These are phyloP conservation scores for Drosophila gaucha DNA, from an alignment of 2,888 invertebrate species.

Conservation along the genomic window DNA sequence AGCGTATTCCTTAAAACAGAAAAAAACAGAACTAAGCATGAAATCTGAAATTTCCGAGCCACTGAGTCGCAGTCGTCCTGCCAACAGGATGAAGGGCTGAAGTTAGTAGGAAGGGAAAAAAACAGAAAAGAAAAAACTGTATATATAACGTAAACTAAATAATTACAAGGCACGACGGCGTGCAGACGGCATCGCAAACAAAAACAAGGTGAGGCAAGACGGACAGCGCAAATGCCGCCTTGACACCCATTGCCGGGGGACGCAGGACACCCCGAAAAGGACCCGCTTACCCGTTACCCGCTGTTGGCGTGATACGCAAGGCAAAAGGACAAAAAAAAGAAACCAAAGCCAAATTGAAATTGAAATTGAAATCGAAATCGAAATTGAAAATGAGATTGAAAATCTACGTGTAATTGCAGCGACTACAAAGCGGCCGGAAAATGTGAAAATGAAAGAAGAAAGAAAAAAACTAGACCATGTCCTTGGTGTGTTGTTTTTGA, in stretches of 20 bases:
- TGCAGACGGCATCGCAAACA: constrained; percentile 26
- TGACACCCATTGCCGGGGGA: constrained; percentile 61
- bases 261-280: constrained; percentile 29
- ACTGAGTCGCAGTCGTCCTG: constrained; percentile 33
- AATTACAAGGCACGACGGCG: constrained; percentile 62
- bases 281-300: background rate
- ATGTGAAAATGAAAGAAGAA: constrained; percentile 7
- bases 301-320: constrained; percentile 51
- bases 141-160: constrained; percentile 62
- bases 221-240: constrained; percentile 35
- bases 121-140: constrained; percentile 4
- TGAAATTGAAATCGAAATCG: constrained; percentile 51
- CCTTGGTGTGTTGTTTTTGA: constrained; percentile 44
- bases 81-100: background rate
- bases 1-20: background rate
- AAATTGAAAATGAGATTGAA: constrained; percentile 42
- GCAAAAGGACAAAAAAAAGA: constrained; percentile 22
- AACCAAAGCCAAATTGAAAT: constrained; percentile 45
- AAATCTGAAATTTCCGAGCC: constrained; percentile 67
- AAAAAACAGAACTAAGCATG: constrained; percentile 38
- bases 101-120: constrained; percentile 2
- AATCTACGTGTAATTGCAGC: constrained; percentile 64
- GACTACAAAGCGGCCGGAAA: constrained; percentile 26
- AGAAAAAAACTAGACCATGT: constrained; percentile 65
- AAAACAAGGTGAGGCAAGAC: constrained; percentile 36